Conservation (phyloP, 2,113 vertebrate genomes). For the Aplodontia rufa region DNA sequence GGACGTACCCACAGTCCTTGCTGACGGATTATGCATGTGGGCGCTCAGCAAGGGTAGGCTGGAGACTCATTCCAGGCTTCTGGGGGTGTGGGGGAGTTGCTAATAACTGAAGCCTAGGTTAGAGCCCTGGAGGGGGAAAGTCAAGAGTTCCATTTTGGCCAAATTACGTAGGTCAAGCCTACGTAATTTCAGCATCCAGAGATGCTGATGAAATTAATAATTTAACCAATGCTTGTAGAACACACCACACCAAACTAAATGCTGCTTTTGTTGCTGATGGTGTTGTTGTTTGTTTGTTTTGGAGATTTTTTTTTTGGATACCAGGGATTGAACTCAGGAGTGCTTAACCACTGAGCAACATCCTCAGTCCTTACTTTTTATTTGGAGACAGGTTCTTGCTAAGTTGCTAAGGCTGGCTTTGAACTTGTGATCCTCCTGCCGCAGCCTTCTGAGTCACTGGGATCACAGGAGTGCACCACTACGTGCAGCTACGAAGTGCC, state of each 20-base stretch:
- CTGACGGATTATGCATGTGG: neutral
- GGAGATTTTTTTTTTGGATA: too few relatives aligned
- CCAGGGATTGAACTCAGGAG: too few relatives aligned
- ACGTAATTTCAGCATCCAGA: constrained; percentile 25
- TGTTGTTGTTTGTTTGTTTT: too few relatives aligned
- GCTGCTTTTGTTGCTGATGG: too few relatives aligned
- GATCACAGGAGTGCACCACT: too few relatives aligned
- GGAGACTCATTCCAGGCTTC: neutral
- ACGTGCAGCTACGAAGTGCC: neutral
- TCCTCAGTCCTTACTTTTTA: too few relatives aligned
- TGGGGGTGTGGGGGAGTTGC: neutral
- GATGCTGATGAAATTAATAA: neutral
- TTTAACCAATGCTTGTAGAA: neutral
- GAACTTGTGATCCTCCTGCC: too few relatives aligned
- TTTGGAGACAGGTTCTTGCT: too few relatives aligned
- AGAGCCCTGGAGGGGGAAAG: neutral
- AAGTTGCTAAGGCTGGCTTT: too few relatives aligned
- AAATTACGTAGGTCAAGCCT: constrained; percentile 23
- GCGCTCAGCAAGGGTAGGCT: rapidly evolving
- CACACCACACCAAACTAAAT: neutral
- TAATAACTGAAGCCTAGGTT: neutral
- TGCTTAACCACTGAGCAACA: too few relatives aligned
- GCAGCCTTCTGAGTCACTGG: too few relatives aligned
- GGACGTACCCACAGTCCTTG: neutral
- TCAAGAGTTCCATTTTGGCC: constrained; percentile 7